phyloP scores from a whole-genome alignment of 2,888 invertebrate species.

The Harpagoxenus sublaevis region DNA sequence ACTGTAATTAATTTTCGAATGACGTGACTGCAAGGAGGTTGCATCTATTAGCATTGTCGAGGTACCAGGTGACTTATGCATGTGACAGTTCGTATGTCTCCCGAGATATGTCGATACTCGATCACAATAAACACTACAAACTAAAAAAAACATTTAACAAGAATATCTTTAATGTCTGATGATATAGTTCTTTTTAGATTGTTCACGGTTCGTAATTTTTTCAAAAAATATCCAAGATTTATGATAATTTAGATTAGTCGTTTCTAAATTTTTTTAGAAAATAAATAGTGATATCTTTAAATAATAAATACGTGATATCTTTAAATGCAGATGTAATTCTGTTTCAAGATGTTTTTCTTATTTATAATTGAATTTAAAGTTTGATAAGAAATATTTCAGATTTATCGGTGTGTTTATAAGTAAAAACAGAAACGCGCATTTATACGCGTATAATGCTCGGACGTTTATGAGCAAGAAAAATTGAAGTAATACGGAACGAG shows the following conservation, averaged over 20 bases:
- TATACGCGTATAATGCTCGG: constrained; percentile 31
- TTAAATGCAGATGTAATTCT: background rate
- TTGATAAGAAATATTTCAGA: background rate
- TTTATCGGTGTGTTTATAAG: constrained; percentile 32
- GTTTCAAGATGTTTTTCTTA: background rate
- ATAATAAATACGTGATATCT: background rate
- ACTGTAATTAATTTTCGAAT: constrained; percentile 83
- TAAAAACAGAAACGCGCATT: constrained; percentile 36
- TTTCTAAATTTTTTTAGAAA: background rate
- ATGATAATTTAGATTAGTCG: background rate
- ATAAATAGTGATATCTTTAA: background rate
- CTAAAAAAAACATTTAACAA: background rate
- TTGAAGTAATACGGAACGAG: constrained; percentile 73
- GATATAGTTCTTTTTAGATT: background rate
- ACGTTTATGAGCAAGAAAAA: constrained; percentile 69
- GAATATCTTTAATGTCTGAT: background rate
- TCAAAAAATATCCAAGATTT: background rate
- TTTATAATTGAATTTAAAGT: background rate
- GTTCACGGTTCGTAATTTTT: background rate
- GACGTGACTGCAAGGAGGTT: constrained; percentile 82
- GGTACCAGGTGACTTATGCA: constrained; percentile 75
- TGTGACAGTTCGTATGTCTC: constrained; percentile 70
- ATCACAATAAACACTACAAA: constrained; percentile 63
- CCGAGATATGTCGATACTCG: constrained; percentile 69
- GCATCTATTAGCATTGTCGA: constrained; percentile 79